These are phyloP conservation scores for Gymnarchus niloticus DNA, from an alignment of 2,113 vertebrate genomes.

Conservation along the genomic window DNA sequence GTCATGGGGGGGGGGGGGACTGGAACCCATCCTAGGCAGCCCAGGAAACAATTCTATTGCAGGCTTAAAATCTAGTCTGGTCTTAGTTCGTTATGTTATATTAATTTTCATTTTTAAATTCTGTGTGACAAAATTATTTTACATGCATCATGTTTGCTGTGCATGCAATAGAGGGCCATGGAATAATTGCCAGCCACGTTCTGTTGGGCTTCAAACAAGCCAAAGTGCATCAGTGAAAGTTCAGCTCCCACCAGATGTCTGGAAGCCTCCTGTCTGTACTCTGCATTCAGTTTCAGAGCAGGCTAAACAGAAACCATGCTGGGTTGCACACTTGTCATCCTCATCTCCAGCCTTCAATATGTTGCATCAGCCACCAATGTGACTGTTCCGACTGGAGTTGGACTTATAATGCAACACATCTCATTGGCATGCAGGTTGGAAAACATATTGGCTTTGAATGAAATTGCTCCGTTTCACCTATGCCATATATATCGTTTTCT, in stretches of 20 bases:
- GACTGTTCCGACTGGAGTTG: conserved; percentile 15
- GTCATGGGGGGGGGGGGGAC: too few species aligned
- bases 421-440: conserved; percentile 40
- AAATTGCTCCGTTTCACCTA: conserved; percentile 36
- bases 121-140: conserved; percentile 18
- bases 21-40: too few species aligned
- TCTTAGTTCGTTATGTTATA: conserved; percentile 15
- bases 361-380: conserved; percentile 20
- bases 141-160: conserved; percentile 31
- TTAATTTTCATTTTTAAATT: conserved; percentile 3
- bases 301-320: conserved; percentile 40
- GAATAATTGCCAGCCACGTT: conserved; percentile 32
- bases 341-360: conserved; percentile 20
- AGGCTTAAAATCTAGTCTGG: conserved; percentile 16
- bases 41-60: background rate
- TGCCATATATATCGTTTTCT: conserved; percentile 18
- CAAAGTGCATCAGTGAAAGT: conserved; percentile 11
- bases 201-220: conserved; percentile 11
- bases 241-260: background rate
- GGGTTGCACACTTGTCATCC: conserved; percentile 13
- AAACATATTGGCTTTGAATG: conserved; percentile 9
- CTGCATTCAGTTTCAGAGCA: conserved; percentile 30
- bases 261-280: conserved; percentile 13
- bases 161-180: conserved; percentile 35
- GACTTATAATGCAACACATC: conserved; percentile 41